Evolutionary conservation across 2,888 invertebrate species (phyloP).

Genomic region (Meandrusa payeni): DNA sequence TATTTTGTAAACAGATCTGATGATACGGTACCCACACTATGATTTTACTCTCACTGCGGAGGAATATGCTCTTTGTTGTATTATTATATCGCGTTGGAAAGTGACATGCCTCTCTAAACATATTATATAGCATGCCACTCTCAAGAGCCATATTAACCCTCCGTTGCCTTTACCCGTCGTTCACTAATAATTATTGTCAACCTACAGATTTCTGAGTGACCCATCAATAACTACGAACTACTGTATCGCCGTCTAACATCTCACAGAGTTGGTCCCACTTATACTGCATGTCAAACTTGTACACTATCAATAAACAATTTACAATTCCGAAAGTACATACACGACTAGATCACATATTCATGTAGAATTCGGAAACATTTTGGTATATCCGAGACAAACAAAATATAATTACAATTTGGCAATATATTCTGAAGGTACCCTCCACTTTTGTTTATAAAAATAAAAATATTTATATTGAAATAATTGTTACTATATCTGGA

Average conservation of each 20-base stretch:
- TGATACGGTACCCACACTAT: slow-evolving; percentile 58
- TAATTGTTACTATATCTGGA: slow-evolving; percentile 52
- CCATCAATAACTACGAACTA: slow-evolving; percentile 39
- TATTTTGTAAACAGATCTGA: slow-evolving; percentile 68
- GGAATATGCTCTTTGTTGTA: slow-evolving; percentile 67
- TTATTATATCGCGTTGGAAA: slow-evolving; percentile 60
- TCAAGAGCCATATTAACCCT: slow-evolving; percentile 58
- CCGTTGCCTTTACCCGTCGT: slow-evolving; percentile 47
- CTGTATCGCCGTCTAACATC: slow-evolving; percentile 52
- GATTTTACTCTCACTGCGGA: slow-evolving; percentile 34
- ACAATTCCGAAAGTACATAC: slow-evolving; percentile 80
- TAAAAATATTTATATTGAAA: slow-evolving; percentile 51
- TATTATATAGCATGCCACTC: slow-evolving; percentile 73
- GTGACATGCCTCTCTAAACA: slow-evolving; percentile 75
- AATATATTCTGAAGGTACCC: slow-evolving; percentile 53
- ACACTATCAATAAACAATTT: slow-evolving; percentile 73
- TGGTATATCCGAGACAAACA: slow-evolving; percentile 72
- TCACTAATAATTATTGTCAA: slow-evolving; percentile 40
- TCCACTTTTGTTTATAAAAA: slow-evolving; percentile 46
- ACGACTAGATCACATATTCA: slow-evolving; percentile 80
- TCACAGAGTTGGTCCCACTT: slow-evolving; percentile 77
- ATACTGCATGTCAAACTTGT: slow-evolving; percentile 65
- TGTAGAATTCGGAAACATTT: slow-evolving; percentile 80
- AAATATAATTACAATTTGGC: slow-evolving; percentile 68
- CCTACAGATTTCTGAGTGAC: slow-evolving; percentile 38